These are phyloP conservation scores for Taurulus bubalis DNA, from an alignment of 2,113 vertebrate species.

Conservation along the genomic window DNA sequence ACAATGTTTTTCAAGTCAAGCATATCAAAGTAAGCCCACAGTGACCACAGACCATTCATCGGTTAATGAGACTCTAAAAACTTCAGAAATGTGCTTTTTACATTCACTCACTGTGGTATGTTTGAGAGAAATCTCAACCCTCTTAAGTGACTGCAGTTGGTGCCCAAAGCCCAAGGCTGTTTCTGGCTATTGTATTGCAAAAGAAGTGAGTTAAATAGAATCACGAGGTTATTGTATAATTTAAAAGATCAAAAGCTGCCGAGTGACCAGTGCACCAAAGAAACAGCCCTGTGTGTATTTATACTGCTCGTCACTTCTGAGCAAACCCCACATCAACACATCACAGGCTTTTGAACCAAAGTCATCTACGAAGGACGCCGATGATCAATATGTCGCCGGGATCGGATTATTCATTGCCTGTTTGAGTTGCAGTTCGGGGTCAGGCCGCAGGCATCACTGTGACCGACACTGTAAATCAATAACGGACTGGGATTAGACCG, in stretches of 20 bases:
- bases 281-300: slow-evolving; percentile 11
- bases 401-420: slow-evolving; percentile 31
- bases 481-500: slow-evolving; percentile 27
- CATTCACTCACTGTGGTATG: background rate
- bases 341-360: slow-evolving; percentile 45
- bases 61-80: background rate
- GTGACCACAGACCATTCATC: slow-evolving; percentile 12
- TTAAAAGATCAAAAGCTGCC: slow-evolving; percentile 13
- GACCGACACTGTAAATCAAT: slow-evolving; percentile 45
- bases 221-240: slow-evolving; percentile 7
- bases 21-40: slow-evolving; percentile 15
- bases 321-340: slow-evolving; percentile 48
- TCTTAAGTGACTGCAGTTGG: background rate
- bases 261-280: background rate
- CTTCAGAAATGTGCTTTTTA: background rate
- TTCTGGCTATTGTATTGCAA: background rate
- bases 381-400: slow-evolving; percentile 59
- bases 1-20: slow-evolving; percentile 8
- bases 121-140: background rate
- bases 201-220: background rate
- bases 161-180: background rate
- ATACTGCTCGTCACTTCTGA: slow-evolving; percentile 32
- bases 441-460: slow-evolving; percentile 24
- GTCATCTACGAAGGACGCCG: slow-evolving; percentile 52
- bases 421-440: slow-evolving; percentile 52